Evolutionary conservation across 1,140 invertebrate genomes (phyloP).

Genomic region (Macrosteles quadrilineatus): DNA sequence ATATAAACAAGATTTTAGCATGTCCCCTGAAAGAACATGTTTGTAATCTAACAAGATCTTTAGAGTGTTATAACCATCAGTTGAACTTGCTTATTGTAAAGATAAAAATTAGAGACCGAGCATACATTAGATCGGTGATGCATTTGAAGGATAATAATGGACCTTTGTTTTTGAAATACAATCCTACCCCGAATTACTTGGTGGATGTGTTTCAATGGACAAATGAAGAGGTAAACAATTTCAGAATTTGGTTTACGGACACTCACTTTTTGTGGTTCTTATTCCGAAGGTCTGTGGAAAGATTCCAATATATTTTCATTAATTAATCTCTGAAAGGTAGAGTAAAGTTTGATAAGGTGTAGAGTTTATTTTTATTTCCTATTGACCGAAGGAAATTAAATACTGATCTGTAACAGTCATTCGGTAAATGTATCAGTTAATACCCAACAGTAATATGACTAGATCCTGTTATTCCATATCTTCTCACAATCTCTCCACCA

Average conservation of each 20-base stretch:
- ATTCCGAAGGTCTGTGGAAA: not conserved
- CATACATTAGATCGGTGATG: constrained; percentile 3
- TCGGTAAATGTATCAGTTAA: too few relatives aligned
- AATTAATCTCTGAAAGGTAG: too few relatives aligned
- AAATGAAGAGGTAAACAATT: not conserved
- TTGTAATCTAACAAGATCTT: not conserved
- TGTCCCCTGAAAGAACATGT: not conserved
- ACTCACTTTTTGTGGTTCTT: not conserved
- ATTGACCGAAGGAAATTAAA: too few relatives aligned
- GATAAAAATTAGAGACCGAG: not conserved
- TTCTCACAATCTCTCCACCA: too few relatives aligned
- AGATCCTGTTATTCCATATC: too few relatives aligned
- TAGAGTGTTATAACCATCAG: not conserved
- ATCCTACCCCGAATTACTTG: not conserved
- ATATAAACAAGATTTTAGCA: not conserved
- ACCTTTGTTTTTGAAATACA: not conserved
- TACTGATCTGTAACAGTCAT: too few relatives aligned
- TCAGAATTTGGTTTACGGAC: not conserved
- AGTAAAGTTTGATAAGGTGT: too few relatives aligned
- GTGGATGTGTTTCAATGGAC: not conserved
- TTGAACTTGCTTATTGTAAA: not conserved
- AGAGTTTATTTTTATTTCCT: too few relatives aligned
- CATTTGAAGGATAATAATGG: not conserved
- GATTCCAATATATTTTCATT: not conserved
- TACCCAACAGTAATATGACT: too few relatives aligned